Percentiles rank a stretch among this genome's conserved stretches.
These are phyloP conservation scores for Ischnura elegans DNA, from an alignment of 2,888 invertebrate genomes.

Conservation along the genomic window DNA sequence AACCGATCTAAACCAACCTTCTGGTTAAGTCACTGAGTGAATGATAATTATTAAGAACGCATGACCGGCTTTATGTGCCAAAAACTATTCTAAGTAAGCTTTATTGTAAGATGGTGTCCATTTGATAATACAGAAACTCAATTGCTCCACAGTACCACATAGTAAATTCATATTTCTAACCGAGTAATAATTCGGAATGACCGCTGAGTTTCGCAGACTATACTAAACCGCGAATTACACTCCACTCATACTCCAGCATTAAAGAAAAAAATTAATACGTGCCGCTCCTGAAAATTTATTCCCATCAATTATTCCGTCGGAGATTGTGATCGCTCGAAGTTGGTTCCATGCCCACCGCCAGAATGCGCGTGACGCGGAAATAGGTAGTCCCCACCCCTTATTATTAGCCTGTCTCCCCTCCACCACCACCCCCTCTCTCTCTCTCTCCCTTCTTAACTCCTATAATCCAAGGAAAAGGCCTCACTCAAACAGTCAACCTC, in stretches of 20 bases:
- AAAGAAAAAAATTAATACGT: neutral
- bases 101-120: no score
- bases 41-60: no score
- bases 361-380: constrained; percentile 49
- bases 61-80: no score
- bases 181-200: neutral
- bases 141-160: no score
- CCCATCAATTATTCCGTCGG: constrained; percentile 4
- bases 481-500: no score
- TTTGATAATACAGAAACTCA: no score
- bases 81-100: no score
- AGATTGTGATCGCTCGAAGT: neutral
- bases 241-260: neutral
- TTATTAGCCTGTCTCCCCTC: constrained; percentile 58
- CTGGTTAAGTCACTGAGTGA: no score
- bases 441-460: no score
- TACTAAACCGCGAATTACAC: neutral
- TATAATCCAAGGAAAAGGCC: no score
- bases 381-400: neutral
- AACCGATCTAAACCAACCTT: no score
- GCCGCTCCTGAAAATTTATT: neutral
- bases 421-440: constrained; percentile 9
- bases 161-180: neutral
- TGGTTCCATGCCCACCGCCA: neutral
- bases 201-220: no score